Conservation (phyloP, 2,113 vertebrate genomes). For the Alaudala cheleensis region DNA sequence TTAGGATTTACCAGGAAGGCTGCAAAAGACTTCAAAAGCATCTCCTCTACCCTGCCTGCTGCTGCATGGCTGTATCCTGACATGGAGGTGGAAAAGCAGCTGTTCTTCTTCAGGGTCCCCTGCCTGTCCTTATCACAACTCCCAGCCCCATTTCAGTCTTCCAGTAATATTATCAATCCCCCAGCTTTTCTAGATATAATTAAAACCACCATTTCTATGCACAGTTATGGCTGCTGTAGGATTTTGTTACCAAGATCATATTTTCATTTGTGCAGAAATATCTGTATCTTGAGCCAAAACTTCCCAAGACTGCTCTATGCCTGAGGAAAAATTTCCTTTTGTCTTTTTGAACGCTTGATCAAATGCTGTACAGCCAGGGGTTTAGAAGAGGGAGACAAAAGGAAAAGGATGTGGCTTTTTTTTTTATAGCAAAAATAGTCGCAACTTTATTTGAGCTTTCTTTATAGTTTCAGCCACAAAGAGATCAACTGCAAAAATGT, state of each 20-base stretch:
- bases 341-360: constrained; percentile 40
- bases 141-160: not conserved
- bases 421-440: not conserved
- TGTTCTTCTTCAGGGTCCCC: not conserved
- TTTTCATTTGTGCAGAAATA: constrained; percentile 14
- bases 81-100: not conserved
- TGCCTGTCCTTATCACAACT: not conserved
- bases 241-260: not conserved
- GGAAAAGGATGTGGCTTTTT: not conserved
- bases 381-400: constrained; percentile 15
- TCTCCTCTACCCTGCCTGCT: not conserved
- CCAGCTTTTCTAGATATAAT: not conserved
- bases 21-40: not conserved
- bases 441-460: not conserved
- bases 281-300: not conserved
- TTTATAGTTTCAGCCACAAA: constrained; percentile 12
- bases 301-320: not conserved
- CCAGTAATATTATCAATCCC: not conserved
- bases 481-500: not conserved
- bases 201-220: not conserved
- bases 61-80: not conserved
- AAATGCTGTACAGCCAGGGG: constrained; percentile 6
- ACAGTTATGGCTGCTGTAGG: not conserved
- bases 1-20: not conserved
- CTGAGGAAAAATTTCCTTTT: constrained; percentile 33